phyloP scores from a whole-genome alignment of 2,113 vertebrate genomes.

The Bos indicus region DNA sequence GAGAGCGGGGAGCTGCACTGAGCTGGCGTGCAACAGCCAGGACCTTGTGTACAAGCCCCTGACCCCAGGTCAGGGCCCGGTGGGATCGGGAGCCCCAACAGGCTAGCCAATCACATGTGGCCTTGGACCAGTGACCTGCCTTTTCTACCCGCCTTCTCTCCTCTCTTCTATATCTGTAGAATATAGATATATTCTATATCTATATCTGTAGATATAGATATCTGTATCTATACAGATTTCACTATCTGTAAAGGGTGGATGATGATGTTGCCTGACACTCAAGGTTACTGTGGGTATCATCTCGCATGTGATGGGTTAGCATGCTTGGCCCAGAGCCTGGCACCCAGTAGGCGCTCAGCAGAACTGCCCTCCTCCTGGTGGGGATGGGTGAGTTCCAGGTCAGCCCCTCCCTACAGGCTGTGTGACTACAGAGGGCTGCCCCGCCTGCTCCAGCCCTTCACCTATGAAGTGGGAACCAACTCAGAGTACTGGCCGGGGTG shows the following conservation, averaged over 20 bases:
- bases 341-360: neutral
- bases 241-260: neutral
- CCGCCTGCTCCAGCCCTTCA: neutral
- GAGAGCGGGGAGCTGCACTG: neutral
- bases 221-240: neutral
- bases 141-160: neutral
- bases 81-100: too few species aligned
- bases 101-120: neutral
- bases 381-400: neutral
- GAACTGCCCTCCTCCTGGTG: neutral
- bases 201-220: too few species aligned
- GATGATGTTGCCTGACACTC: fast-evolving
- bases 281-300: neutral
- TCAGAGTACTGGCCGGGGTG: too few species aligned
- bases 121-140: neutral
- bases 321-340: neutral
- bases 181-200: too few species aligned
- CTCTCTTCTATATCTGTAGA: too few species aligned
- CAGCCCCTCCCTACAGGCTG: neutral
- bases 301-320: fast-evolving
- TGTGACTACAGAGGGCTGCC: neutral
- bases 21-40: neutral
- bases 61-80: neutral
- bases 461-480: fast-evolving
- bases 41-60: neutral